These are phyloP conservation scores for Anolis carolinensis DNA, from an alignment of 2,113 vertebrate species.

Conservation along the genomic window DNA sequence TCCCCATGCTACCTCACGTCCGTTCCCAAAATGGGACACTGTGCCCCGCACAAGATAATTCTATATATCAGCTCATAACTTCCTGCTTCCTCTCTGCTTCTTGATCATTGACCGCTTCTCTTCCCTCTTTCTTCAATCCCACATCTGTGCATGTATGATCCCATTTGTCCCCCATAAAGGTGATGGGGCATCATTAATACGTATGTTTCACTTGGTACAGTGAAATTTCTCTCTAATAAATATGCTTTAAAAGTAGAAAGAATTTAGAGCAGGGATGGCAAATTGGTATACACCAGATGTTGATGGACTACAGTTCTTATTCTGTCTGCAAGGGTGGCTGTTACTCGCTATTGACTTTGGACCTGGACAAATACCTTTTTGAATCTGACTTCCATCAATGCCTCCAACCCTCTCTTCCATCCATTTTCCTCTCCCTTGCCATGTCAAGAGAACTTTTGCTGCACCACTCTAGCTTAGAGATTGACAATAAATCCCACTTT, in stretches of 20 bases:
- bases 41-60: too few relatives aligned
- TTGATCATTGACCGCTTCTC: too few relatives aligned
- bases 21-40: too few relatives aligned
- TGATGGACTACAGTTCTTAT: neutral
- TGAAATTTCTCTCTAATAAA: neutral
- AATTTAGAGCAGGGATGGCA: neutral
- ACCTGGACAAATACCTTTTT: neutral
- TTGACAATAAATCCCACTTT: constrained; percentile 5
- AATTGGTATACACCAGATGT: neutral
- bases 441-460: neutral
- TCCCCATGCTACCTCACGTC: too few relatives aligned
- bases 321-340: neutral
- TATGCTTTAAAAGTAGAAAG: neutral
- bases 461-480: neutral
- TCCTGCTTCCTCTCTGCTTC: too few relatives aligned
- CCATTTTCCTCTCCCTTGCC: neutral
- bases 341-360: neutral
- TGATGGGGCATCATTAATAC: neutral
- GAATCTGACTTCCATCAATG: neutral
- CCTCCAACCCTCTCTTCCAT: neutral
- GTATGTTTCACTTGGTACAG: neutral
- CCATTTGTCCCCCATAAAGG: neutral
- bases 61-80: too few relatives aligned
- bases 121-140: too few relatives aligned
- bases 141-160: neutral